A percentile compares a stretch with the other conserved stretches of the same genome.
Conservation (phyloP, 2,113 vertebrate species). For the Saguinus imperator region DNA sequence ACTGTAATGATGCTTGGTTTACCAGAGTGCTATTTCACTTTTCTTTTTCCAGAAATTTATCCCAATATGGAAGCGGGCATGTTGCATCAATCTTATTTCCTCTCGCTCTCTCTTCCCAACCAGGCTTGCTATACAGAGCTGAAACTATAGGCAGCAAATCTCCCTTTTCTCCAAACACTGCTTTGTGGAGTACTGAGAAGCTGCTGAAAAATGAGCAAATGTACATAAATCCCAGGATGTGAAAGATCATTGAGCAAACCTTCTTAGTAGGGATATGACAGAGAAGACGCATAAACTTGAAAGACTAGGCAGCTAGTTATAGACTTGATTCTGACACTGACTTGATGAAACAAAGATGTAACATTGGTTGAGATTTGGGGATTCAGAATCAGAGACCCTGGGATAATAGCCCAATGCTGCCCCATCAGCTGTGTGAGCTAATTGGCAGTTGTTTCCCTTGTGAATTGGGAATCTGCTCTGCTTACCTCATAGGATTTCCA, state of each 20-base stretch:
- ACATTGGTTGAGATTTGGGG: not conserved
- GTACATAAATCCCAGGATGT: not conserved
- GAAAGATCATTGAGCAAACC: not conserved
- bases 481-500: too few relatives aligned
- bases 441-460: not conserved
- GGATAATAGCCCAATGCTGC: rapidly evolving
- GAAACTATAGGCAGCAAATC: not conserved
- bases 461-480: not conserved
- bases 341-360: not conserved
- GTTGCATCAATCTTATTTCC: not conserved
- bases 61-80: not conserved
- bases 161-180: not conserved
- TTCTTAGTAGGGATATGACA: not conserved
- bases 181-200: not conserved
- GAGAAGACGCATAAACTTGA: not conserved
- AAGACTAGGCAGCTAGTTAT: not conserved
- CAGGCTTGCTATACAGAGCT: not conserved
- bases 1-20: not conserved
- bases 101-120: not conserved
- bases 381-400: not conserved
- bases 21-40: not conserved
- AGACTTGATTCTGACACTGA: not conserved
- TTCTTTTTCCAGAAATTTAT: slow-evolving; percentile 33
- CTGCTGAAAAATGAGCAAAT: slow-evolving; percentile 8
- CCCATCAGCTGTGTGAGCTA: not conserved